Conservation (phyloP, 2,113 vertebrate species). For the Thomomys bottae region DNA sequence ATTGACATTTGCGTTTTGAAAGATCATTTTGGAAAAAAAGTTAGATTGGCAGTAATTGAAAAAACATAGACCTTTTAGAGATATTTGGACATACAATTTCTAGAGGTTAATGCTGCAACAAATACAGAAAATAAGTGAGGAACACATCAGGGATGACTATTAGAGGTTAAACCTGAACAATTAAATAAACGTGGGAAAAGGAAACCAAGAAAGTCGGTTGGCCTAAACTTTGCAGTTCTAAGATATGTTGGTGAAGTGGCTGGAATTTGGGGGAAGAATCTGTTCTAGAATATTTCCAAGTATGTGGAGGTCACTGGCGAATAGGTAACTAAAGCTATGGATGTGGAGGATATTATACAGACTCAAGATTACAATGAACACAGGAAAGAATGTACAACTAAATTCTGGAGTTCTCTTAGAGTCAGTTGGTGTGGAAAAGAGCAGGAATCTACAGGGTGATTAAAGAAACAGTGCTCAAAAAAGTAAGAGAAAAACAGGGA, state of each 20-base stretch:
- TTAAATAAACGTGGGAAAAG: conserved; percentile 2
- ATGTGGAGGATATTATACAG: not conserved
- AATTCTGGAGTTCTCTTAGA: not conserved
- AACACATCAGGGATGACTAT: not conserved
- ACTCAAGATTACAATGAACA: conserved; percentile 17
- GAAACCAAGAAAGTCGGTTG: conserved; percentile 36
- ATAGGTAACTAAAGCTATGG: not conserved
- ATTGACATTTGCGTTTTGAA: conserved; percentile 17
- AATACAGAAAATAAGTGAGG: not conserved
- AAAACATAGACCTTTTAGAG: not conserved
- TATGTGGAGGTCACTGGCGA: not conserved
- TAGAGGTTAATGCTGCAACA: not conserved
- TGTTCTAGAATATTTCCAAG: not conserved
- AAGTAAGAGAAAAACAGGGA: not conserved
- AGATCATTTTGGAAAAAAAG: conserved; percentile 44
- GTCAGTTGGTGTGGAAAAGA: conserved; percentile 1
- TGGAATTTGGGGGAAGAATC: not conserved
- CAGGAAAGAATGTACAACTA: not conserved
- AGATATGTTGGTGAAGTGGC: not conserved
- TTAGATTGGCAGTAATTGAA: not conserved
- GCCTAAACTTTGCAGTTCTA: conserved; percentile 16
- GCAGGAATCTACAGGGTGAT: not conserved
- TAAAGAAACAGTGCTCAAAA: conserved; percentile 14
- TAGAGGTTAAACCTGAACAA: conserved; percentile 45
- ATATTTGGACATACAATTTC: conserved; percentile 36